These are phyloP conservation scores for Sminthurides bifidus DNA, from an alignment of 1,140 invertebrate species.

Conservation along the genomic window DNA sequence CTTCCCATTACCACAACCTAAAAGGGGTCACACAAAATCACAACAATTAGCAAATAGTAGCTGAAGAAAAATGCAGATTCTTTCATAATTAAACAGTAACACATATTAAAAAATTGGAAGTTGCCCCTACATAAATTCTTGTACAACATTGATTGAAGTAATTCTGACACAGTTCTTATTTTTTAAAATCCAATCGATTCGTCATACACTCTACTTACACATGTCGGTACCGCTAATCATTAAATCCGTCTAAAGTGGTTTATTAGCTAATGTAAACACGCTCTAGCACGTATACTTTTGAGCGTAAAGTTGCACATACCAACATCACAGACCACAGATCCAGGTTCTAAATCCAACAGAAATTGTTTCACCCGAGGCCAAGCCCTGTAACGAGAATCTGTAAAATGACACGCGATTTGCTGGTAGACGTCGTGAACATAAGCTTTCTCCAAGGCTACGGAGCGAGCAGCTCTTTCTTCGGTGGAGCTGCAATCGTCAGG, in stretches of 20 bases:
- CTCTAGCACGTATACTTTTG: too few species aligned
- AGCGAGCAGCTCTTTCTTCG: constrained; percentile 54
- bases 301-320: constrained; percentile 48
- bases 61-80: too few species aligned
- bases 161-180: neutral
- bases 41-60: neutral
- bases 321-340: constrained; percentile 82
- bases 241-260: too few species aligned
- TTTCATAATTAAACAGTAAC: neutral
- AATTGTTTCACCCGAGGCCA: constrained; percentile 80
- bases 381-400: constrained; percentile 45
- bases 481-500: constrained; percentile 24
- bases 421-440: constrained; percentile 93
- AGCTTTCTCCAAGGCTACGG: constrained; percentile 76
- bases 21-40: constrained; percentile 24
- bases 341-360: constrained; percentile 72
- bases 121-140: too few species aligned
- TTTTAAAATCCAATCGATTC: neutral
- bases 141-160: neutral
- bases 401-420: constrained; percentile 48
- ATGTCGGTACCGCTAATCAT: too few species aligned
- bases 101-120: too few species aligned
- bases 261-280: too few species aligned
- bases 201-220: neutral
- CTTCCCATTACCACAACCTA: constrained; percentile 87